Conservation (phyloP, 2,797 vertebrate genomes). For the Vespertilio murinus region DNA sequence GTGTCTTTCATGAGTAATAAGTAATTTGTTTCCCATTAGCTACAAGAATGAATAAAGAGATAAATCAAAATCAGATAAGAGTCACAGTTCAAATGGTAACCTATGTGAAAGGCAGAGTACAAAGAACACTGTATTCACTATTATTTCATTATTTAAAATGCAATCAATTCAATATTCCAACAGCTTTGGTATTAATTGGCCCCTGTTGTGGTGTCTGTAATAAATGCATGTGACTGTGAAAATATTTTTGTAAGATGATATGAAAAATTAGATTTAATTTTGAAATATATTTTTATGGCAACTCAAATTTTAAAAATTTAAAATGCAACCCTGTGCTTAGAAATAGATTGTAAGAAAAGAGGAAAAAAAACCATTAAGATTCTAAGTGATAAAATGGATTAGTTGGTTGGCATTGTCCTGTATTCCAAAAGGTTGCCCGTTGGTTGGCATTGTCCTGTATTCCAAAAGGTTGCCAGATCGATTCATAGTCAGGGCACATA, state of each 20-base stretch:
- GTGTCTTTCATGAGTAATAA: conserved; percentile 88
- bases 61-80: conserved; percentile 81
- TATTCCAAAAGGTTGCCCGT: not conserved
- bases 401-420: not conserved
- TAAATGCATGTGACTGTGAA: conserved; percentile 48
- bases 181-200: conserved; percentile 65
- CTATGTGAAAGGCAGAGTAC: conserved; percentile 71
- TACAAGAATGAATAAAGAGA: conserved; percentile 80
- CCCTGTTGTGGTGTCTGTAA: conserved; percentile 61
- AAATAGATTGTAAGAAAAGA: conserved; percentile 43
- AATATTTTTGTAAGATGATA: conserved; percentile 63
- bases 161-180: conserved; percentile 72
- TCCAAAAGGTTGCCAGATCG: not conserved
- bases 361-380: conserved; percentile 28
- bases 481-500: not conserved
- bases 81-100: conserved; percentile 76
- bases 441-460: not conserved
- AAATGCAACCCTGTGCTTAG: conserved; percentile 27
- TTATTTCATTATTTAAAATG: conserved; percentile 76
- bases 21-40: conserved; percentile 87
- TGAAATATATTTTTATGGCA: conserved; percentile 45
- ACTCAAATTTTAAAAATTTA: conserved; percentile 43
- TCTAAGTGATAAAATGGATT: conserved; percentile 14
- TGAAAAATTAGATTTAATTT: conserved; percentile 50
- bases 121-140: conserved; percentile 66